phyloP scores from a whole-genome alignment of 1,140 invertebrate genomes.

The Drosophila ercepeae region DNA sequence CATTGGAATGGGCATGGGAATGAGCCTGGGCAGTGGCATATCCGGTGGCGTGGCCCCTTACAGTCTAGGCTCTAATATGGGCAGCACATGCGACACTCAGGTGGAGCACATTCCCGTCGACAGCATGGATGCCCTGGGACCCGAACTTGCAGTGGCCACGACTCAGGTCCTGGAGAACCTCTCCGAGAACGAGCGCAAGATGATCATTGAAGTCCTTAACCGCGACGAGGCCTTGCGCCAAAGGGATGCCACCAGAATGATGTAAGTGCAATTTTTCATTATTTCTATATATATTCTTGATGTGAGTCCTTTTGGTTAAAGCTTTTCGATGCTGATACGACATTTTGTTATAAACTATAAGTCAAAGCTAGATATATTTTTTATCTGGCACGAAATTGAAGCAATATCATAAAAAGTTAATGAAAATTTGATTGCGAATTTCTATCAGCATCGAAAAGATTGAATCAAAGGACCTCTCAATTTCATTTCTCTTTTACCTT shows the following conservation, averaged over 20 bases:
- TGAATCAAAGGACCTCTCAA: slow-evolving; percentile 2
- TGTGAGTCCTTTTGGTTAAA: neutral
- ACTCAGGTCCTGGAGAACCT: slow-evolving; percentile 81
- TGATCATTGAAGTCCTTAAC: slow-evolving; percentile 83
- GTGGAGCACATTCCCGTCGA: slow-evolving; percentile 76
- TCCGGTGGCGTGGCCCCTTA: slow-evolving; percentile 16
- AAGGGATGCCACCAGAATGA: slow-evolving; percentile 81
- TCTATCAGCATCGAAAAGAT: neutral
- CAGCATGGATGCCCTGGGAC: slow-evolving; percentile 74
- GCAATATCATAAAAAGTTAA: too few species aligned
- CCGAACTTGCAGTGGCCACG: slow-evolving; percentile 77
- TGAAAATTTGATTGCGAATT: neutral
- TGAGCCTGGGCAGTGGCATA: slow-evolving; percentile 22
- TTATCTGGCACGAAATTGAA: too few species aligned
- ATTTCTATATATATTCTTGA: neutral
- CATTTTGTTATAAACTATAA: too few species aligned
- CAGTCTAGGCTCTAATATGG: slow-evolving; percentile 35
- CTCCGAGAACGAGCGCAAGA: slow-evolving; percentile 83
- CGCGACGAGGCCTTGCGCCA: slow-evolving; percentile 81
- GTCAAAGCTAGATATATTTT: neutral
- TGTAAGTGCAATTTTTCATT: slow-evolving; percentile 72
- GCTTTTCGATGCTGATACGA: neutral
- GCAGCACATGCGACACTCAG: slow-evolving; percentile 57
- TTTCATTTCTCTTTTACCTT: neutral
- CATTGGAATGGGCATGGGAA: slow-evolving; percentile 34